Evolutionary conservation across 2,797 vertebrate species (phyloP), one percentile per base, ranked within the genome.

Genomic region (Neopelma chrysocephalum): DNA sequence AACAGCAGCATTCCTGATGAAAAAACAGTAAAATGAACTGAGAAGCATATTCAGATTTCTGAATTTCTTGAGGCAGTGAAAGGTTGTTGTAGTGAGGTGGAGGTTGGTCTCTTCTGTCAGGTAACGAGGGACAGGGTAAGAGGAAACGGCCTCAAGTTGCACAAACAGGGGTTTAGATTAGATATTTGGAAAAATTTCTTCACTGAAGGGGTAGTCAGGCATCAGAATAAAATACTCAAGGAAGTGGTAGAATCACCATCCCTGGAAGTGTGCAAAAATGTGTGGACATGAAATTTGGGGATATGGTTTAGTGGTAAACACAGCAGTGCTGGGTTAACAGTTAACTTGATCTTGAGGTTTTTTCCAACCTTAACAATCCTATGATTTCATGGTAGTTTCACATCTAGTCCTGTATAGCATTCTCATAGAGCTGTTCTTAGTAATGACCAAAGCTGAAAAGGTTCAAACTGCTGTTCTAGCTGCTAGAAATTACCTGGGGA

Each of bases 161-260:
- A 34, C 0, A 0, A 56, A 19, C 4, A 5, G 36, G 50, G 9
- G 15, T 27, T 62, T 32, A 65, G 9, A 23, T 42, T 53, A 34
- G n/a, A 32, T 42, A 27, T 3, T 11, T 26, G 21, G 48, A 83
- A 51, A 78, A 53, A 58, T 5, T 38, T 38, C n/a, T 65, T 65
- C 40, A 14, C 18, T 72, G 51, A 12, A 53, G 14, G 25, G 3
- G 11, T 27, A 53, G 43, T 48, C 13, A 26, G 29, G 21, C 38
- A 12, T 13, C 34, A 22, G 56, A 62, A 62, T 10, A 69, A 32
- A 56, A 56, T 25, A 69, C 23, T 10, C 31, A 34, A 53, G 45
- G 17, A 27, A 36, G 12, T 20, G 21, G 18, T 65, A 34, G 40
- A 15, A 20, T 60, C 1, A 0, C 11, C 45, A 32, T 12, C 21